Conservation (phyloP, 2,797 vertebrate genomes). For the Karalla daura region DNA sequence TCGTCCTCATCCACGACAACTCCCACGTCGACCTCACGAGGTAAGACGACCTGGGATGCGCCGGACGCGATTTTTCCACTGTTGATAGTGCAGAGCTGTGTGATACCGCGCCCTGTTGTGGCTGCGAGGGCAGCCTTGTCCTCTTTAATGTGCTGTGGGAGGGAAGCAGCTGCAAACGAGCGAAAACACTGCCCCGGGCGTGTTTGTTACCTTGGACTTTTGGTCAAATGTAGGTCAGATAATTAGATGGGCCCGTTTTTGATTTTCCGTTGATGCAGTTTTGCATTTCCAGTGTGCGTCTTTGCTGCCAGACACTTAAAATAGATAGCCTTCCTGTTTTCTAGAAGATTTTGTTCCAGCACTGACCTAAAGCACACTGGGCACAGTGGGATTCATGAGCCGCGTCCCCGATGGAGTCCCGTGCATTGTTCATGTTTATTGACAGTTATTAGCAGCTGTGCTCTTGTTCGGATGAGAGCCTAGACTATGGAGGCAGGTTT, state of each 20-base stretch:
- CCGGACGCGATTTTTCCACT: neutral
- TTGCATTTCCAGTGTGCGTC: no score
- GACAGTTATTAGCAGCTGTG: neutral
- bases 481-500: neutral
- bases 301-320: constrained; percentile 17
- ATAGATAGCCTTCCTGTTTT: constrained; percentile 49
- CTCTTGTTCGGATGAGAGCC: neutral
- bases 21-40: constrained; percentile 96
- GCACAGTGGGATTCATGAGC: neutral
- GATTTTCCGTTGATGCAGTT: neutral
- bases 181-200: constrained; percentile 24
- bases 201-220: constrained; percentile 9
- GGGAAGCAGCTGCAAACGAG: constrained; percentile 26
- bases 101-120: constrained; percentile 38
- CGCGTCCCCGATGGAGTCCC: neutral
- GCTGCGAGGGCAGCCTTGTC: constrained; percentile 34
- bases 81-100: neutral
- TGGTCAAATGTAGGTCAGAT: neutral
- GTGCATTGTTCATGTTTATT: no score
- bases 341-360: constrained; percentile 10
- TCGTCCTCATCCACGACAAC: constrained; percentile 97
- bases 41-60: constrained; percentile 66
- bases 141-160: neutral
- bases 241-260: neutral
- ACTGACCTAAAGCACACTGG: neutral